Base-by-base conservation (phyloP, 2,113 vertebrate species). In the Fukomys damarensis region DNA sequence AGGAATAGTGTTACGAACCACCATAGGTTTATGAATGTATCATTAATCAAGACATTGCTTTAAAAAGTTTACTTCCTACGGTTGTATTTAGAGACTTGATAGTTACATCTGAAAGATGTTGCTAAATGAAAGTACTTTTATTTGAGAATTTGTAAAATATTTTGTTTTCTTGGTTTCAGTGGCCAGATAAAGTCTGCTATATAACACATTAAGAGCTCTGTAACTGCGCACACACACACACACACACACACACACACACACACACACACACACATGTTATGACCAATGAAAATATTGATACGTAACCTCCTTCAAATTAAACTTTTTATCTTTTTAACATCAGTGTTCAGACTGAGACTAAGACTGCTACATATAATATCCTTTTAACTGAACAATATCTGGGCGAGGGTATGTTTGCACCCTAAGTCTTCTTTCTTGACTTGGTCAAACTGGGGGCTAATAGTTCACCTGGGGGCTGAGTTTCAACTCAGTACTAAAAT, bases 51-150 rank as follows among this genome's bases (percentile, higher is more conserved):
- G 82, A 54, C 81, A 58, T 52, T 90, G 35, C 28, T 94, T 91
- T 49, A 65, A 80, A 89, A 52, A n/a, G n/a, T 70, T 89, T 26
- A 32, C 32, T 74, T 84, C 17, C 28, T 96, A 20, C 80, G 65
- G 66, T 81, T 88, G 54, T 96, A 5, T 89, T 77, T 94, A 59
- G 59, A 96, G 8, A 74, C 12, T 89, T 79, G 79, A 26, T 90
- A 93, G 68, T 24, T 96, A 20, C 20, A 89, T 86, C 58, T 83
- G 54, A 95, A 96, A 90, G 66, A 63, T 93, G 28, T 95, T 80
- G 12, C 43, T 92, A 66, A 61, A 86, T 68, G 68, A 19, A 83
- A n/a, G 66, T 46, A 38, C 56, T 95, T 83, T 89, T 74, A 76
- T 94, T 82, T 86, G 52, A 95, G 91, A 86, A 95, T 94, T 79